phyloP scores from a whole-genome alignment of 2,113 vertebrate species.

The Passer domesticus region DNA sequence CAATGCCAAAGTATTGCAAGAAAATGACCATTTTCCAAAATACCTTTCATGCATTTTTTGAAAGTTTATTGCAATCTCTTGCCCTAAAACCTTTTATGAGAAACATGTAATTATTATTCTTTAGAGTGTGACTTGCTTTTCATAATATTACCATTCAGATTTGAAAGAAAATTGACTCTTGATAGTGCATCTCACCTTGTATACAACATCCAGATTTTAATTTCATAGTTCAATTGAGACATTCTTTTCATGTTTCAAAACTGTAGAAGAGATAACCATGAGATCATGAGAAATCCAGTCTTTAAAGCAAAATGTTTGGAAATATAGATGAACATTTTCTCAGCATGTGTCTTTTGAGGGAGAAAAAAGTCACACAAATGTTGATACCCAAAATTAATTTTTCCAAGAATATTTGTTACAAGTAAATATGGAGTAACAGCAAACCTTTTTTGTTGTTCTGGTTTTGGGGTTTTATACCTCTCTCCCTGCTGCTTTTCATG shows the following conservation, averaged over 20 bases:
- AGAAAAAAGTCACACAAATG: background rate
- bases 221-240: background rate
- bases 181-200: background rate
- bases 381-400: background rate
- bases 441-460: background rate
- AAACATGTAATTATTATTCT: background rate
- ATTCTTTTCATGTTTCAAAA: background rate
- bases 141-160: background rate
- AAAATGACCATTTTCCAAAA: background rate
- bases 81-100: background rate
- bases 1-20: background rate
- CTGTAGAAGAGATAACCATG: background rate
- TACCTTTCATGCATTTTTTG: background rate
- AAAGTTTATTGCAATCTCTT: background rate
- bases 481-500: background rate
- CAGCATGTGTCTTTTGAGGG: background rate
- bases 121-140: background rate
- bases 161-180: background rate
- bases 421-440: background rate
- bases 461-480: background rate
- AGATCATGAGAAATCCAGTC: background rate
- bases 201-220: background rate
- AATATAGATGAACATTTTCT: background rate
- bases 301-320: background rate
- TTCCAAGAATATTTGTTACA: background rate